Evolutionary conservation across 2,797 vertebrate genomes (phyloP).

Genomic region (Eulemur albifrons): DNA sequence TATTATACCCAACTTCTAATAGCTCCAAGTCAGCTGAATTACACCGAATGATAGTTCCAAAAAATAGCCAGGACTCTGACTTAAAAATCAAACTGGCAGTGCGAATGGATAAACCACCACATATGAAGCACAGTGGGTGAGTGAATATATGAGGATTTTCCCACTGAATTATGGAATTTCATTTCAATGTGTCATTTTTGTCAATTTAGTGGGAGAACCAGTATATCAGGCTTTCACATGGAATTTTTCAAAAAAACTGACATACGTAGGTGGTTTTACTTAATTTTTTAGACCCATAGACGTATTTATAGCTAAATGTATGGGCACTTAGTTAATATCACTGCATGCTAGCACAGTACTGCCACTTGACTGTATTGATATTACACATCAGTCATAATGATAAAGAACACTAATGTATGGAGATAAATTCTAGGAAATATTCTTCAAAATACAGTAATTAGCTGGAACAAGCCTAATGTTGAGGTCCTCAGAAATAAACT

Average conservation of each 20-base stretch:
- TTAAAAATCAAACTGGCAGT: slow-evolving; percentile 96
- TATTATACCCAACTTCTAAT: slow-evolving; percentile 94
- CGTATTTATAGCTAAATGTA: not conserved
- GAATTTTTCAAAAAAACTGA: not conserved
- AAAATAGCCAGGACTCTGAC: slow-evolving; percentile 95
- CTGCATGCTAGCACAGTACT: not conserved
- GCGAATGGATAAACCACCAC: slow-evolving; percentile 97
- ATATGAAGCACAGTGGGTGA: slow-evolving; percentile 98
- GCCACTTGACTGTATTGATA: not conserved
- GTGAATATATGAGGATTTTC: slow-evolving; percentile 39
- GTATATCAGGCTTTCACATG: not conserved
- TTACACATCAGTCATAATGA: not conserved
- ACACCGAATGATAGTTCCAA: slow-evolving; percentile 95
- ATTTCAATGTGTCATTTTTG: not conserved
- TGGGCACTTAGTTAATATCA: not conserved
- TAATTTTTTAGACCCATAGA: not conserved
- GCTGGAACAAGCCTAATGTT: not conserved
- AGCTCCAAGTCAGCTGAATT: slow-evolving; percentile 93
- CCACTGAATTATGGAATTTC: not conserved
- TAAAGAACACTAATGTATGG: not conserved
- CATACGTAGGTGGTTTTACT: not conserved
- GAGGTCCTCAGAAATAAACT: not conserved
- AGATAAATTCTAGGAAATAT: not conserved
- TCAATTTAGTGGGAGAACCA: not conserved
- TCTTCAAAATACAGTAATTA: not conserved